A percentile compares a stretch with the other conserved stretches of the same genome.
Evolutionary conservation across 2,113 vertebrate species (phyloP).

Genomic region (Apteryx owenii): DNA sequence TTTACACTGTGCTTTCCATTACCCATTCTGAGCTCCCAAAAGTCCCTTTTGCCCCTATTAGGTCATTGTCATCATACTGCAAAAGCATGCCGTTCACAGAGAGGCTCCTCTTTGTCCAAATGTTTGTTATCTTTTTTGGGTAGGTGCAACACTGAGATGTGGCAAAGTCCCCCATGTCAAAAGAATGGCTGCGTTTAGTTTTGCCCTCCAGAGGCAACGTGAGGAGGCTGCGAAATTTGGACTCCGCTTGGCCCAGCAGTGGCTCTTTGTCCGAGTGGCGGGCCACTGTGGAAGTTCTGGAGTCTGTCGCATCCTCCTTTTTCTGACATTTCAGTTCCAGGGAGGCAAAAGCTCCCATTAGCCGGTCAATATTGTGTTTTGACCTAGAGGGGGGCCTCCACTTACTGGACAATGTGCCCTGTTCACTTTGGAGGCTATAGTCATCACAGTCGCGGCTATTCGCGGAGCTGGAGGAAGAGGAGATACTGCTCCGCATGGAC

Average conservation of each 20-base stretch:
- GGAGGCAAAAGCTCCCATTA: conserved; percentile 94
- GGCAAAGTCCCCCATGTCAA: conserved; percentile 93
- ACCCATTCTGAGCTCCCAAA: conserved; percentile 95
- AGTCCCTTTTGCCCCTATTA: conserved; percentile 82
- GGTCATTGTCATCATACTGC: conserved; percentile 84
- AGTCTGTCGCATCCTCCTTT: conserved; percentile 80
- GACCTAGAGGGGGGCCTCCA: conserved; percentile 87
- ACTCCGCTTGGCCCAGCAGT: conserved; percentile 88
- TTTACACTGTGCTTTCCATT: conserved; percentile 98
- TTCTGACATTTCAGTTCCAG: conserved; percentile 91
- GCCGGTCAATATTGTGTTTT: conserved; percentile 88
- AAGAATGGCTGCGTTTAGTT: conserved; percentile 95
- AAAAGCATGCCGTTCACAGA: conserved; percentile 96
- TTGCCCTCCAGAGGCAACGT: conserved; percentile 90
- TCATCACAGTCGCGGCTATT: conserved; percentile 84
- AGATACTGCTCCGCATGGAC: conserved; percentile 88
- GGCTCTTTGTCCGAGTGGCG: conserved; percentile 92
- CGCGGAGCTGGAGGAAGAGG: conserved; percentile 87
- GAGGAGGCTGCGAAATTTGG: conserved; percentile 87
- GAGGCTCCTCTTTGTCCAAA: conserved; percentile 98
- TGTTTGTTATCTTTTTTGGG: conserved; percentile 91
- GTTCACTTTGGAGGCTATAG: conserved; percentile 82
- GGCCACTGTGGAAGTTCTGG: conserved; percentile 81
- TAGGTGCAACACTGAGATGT: conserved; percentile 86
- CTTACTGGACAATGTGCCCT: conserved; percentile 86